Conservation (phyloP, 2,113 vertebrate genomes). For the Illadopsis cleaveri region DNA sequence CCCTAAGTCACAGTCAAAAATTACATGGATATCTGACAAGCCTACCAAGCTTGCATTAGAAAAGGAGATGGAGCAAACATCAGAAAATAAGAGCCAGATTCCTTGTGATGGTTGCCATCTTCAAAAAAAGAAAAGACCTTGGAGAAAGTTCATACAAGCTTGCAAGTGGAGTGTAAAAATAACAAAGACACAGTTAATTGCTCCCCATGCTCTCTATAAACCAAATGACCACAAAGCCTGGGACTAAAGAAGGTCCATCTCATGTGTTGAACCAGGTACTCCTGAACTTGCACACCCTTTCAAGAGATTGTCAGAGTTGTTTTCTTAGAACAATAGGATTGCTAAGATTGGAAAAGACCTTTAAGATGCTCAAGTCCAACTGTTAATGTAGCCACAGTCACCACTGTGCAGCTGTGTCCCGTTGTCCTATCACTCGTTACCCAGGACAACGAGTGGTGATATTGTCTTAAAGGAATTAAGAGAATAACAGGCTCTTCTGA, state of each 20-base stretch:
- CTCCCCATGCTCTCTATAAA: background rate
- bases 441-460: background rate
- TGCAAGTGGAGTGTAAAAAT: background rate
- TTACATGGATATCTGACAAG: background rate
- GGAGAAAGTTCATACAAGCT: background rate
- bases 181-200: background rate
- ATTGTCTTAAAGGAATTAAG: background rate
- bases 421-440: background rate
- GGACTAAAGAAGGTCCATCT: background rate
- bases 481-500: background rate
- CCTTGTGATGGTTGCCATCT: background rate
- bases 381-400: accelerated
- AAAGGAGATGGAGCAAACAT: background rate
- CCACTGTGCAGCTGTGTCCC: background rate
- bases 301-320: background rate
- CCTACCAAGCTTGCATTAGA: background rate
- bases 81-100: background rate
- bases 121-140: background rate
- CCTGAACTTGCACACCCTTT: background rate
- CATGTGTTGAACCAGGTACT: background rate
- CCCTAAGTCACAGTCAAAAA: background rate
- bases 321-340: background rate
- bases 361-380: no score
- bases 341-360: background rate
- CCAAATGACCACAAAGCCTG: background rate